A percentile compares a stretch with the other conserved stretches of the same genome.
These are phyloP conservation scores for Stichopus chloronotus DNA, from an alignment of 35 echinoderm and acorn worm species.

Conservation along the genomic window DNA sequence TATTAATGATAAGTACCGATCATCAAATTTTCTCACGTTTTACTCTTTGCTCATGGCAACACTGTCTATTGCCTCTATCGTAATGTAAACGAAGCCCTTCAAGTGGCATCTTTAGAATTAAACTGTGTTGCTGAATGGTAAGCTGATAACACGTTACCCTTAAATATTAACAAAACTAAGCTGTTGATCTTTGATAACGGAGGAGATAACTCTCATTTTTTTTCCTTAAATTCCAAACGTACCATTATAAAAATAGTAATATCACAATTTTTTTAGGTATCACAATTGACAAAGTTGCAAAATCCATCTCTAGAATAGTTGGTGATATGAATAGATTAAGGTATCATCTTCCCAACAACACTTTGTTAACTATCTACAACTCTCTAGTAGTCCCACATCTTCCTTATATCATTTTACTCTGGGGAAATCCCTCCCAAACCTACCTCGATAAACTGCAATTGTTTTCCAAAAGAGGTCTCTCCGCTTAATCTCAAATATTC, in stretches of 20 bases:
- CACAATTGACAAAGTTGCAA: neutral
- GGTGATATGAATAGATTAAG: neutral
- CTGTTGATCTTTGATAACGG: neutral
- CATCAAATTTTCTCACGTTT: constrained; percentile 1
- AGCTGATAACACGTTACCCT: too few species aligned
- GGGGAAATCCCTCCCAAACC: constrained; percentile 2
- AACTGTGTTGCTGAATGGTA: neutral
- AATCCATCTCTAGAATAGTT: neutral
- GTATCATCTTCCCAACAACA: neutral
- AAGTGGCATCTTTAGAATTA: constrained; percentile 24
- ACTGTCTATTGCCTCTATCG: neutral
- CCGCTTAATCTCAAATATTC: neutral
- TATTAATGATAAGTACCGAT: too few species aligned
- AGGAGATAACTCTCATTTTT: neutral
- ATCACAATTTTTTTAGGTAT: too few species aligned
- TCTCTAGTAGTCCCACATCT: neutral
- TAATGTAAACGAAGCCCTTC: neutral
- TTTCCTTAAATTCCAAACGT: too few species aligned
- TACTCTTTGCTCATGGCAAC: constrained; percentile 30
- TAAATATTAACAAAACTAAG: too few species aligned
- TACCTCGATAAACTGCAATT: neutral
- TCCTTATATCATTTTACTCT: neutral
- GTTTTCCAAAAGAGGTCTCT: neutral
- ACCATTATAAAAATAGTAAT: too few species aligned
- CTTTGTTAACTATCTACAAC: neutral